These are phyloP conservation scores for Diachasmimorpha longicaudata DNA, from an alignment of 1,140 invertebrate species.

Conservation along the genomic window DNA sequence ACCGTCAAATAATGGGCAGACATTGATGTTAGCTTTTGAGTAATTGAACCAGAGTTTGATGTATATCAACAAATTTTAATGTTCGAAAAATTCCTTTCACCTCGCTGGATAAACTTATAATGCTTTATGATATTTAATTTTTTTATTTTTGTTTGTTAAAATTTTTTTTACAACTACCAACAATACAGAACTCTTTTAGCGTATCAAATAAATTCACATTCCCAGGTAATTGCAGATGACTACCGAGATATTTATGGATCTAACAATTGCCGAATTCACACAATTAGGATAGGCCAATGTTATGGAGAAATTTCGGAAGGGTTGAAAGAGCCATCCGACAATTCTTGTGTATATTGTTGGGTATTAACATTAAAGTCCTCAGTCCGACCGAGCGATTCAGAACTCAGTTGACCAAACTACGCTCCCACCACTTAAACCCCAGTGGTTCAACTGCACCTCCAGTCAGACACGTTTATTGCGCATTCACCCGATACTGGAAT, in stretches of 20 bases:
- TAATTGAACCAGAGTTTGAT: too few species aligned
- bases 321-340: too few species aligned
- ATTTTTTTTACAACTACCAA: too few species aligned
- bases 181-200: too few species aligned
- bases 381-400: not conserved
- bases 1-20: too few species aligned
- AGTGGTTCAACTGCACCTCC: not conserved
- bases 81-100: too few species aligned
- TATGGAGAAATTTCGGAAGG: not conserved
- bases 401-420: not conserved
- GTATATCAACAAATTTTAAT: not conserved
- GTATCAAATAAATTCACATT: too few species aligned
- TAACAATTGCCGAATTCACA: not conserved
- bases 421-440: not conserved
- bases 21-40: too few species aligned
- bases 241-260: not conserved
- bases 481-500: not conserved
- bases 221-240: not conserved
- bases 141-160: too few species aligned
- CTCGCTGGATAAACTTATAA: too few species aligned
- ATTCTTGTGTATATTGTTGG: not conserved
- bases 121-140: too few species aligned
- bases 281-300: not conserved
- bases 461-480: not conserved
- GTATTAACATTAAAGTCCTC: not conserved